A percentile compares a stretch with the other conserved stretches of the same genome.
phyloP scores from a whole-genome alignment of 2,888 invertebrate genomes.

The Crematogaster levior region DNA sequence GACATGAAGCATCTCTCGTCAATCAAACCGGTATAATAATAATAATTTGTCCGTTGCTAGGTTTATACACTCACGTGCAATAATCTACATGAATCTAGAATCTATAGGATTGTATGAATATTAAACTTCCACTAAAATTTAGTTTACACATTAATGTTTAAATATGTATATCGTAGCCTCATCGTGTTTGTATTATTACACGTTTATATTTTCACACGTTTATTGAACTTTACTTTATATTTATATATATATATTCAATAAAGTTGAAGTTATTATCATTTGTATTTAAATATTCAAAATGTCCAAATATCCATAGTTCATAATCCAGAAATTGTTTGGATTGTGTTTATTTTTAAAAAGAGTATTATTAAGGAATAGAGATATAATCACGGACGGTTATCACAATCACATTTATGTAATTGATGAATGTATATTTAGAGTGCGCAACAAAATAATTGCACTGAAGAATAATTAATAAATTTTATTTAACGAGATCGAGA shows the following conservation, averaged over 20 bases:
- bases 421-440: conserved; percentile 29
- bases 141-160: neutral
- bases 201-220: neutral
- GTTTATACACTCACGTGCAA: conserved; percentile 39
- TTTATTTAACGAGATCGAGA: conserved; percentile 20
- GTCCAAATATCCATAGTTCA: conserved; percentile 5
- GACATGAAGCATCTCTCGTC: conserved; percentile 62
- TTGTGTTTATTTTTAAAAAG: conserved; percentile 26
- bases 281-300: neutral
- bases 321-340: neutral
- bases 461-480: conserved; percentile 61
- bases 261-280: neutral
- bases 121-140: neutral
- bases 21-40: conserved; percentile 60
- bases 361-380: conserved; percentile 7
- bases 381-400: conserved; percentile 20
- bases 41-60: conserved; percentile 58
- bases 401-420: conserved; percentile 38
- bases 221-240: neutral
- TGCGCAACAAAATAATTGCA: conserved; percentile 28
- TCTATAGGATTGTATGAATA: neutral
- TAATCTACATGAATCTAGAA: neutral
- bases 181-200: too few species aligned
- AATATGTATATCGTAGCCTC: too few species aligned
- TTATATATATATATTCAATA: neutral